A percentile compares a stretch with the other conserved stretches of the same genome.
These are phyloP conservation scores for Chelon auratus DNA, from an alignment of 2,797 vertebrate genomes.

Conservation along the genomic window DNA sequence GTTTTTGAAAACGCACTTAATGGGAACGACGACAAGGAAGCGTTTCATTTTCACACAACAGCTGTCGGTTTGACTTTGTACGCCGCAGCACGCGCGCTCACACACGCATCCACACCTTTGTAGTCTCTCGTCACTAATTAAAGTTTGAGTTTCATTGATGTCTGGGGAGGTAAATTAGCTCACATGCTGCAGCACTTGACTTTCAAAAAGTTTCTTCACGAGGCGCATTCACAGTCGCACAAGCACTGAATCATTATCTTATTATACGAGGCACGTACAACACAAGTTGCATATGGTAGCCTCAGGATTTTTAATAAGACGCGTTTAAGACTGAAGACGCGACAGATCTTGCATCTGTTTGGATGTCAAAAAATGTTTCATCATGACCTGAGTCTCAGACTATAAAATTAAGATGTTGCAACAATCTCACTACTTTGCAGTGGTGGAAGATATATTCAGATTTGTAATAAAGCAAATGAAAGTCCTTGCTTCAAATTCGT, in stretches of 20 bases:
- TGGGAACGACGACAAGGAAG: conserved; percentile 58
- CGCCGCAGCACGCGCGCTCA: conserved; percentile 4
- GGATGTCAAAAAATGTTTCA: not conserved
- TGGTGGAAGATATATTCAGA: not conserved
- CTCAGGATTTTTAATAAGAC: not conserved
- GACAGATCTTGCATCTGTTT: not conserved
- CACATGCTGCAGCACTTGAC: conserved; percentile 15
- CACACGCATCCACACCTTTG: conserved; percentile 13
- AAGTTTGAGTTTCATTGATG: conserved; percentile 52
- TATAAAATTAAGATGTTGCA: too few relatives aligned
- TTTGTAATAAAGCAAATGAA: not conserved
- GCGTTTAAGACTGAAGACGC: not conserved
- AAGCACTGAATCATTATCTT: not conserved
- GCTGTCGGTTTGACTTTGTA: conserved; percentile 59
- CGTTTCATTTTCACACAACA: conserved; percentile 65
- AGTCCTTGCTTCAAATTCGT: not conserved
- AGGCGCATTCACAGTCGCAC: not conserved
- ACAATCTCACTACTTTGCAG: not conserved
- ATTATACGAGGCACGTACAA: not conserved
- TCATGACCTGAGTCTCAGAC: not conserved
- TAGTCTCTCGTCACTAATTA: conserved; percentile 54
- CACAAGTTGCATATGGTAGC: not conserved
- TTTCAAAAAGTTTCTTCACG: conserved; percentile 18
- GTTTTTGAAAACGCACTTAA: conserved; percentile 67
- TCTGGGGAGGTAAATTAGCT: conserved; percentile 51